phyloP scores from a whole-genome alignment of 2,888 invertebrate genomes.

The Lepidochitona cinerea region DNA sequence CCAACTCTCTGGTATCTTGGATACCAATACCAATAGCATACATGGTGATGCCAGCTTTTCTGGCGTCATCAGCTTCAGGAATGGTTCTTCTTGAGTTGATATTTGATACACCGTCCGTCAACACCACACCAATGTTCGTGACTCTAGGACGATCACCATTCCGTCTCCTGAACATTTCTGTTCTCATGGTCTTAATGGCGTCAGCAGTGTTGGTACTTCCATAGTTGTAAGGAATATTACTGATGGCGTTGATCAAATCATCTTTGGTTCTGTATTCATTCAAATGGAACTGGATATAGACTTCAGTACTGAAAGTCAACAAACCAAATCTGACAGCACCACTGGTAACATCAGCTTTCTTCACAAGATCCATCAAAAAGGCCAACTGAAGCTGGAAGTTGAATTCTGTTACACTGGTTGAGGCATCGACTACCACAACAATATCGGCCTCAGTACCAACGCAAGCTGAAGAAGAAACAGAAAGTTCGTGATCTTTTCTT shows the following conservation, averaged over 20 bases:
- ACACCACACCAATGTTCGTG: slow-evolving; percentile 53
- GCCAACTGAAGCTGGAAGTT: slow-evolving; percentile 42
- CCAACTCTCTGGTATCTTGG: slow-evolving; percentile 39
- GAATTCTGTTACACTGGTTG: slow-evolving; percentile 43
- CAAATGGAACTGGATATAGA: slow-evolving; percentile 55
- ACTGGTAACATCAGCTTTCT: slow-evolving; percentile 28
- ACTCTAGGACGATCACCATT: slow-evolving; percentile 58
- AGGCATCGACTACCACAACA: slow-evolving; percentile 49
- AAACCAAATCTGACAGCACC: slow-evolving; percentile 24
- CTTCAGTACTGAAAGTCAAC: slow-evolving; percentile 46
- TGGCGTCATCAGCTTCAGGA: slow-evolving; percentile 52
- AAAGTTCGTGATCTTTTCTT: no score
- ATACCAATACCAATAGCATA: slow-evolving; percentile 51
- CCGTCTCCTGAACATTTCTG: slow-evolving; percentile 44
- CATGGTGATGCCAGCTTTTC: slow-evolving; percentile 38
- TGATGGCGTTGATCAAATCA: slow-evolving; percentile 46
- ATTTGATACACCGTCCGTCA: slow-evolving; percentile 67
- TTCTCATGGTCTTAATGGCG: slow-evolving; percentile 49
- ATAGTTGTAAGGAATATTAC: slow-evolving; percentile 48
- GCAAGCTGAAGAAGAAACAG: slow-evolving; percentile 10
- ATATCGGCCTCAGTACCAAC: slow-evolving; percentile 33
- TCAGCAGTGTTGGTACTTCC: slow-evolving; percentile 64
- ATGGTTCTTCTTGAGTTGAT: slow-evolving; percentile 55
- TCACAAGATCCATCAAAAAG: slow-evolving; percentile 36
- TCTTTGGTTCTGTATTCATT: slow-evolving; percentile 37